Base-by-base conservation (phyloP, 2,888 invertebrate genomes). In the Clunio marinus region DNA sequence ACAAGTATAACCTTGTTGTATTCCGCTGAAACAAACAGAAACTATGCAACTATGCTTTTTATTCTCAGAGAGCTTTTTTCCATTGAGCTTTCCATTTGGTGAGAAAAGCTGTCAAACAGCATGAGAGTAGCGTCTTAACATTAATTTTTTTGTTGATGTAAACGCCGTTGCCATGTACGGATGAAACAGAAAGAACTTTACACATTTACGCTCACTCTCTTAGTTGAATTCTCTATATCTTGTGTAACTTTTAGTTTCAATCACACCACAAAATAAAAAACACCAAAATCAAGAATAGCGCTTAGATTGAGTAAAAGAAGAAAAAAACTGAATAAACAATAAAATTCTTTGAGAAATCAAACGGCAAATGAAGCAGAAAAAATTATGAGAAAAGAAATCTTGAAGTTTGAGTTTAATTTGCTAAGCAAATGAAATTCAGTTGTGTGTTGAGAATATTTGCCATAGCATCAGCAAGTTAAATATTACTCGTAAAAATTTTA, bases 301-400 rank as follows among this genome's bases (percentile, higher is more conserved):
- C 41, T 41, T 41, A 10, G n/a, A 10, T 4, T 32, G 32, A 32
- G 8, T 4, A 4, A 41, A 10, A 13, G 7, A 41, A 41, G 10
- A 41, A 41, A n/a, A 41, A 32, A 41, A 41, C 41, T 41, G 41
- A 41, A 41, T 41, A 41, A 41, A 41, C 41, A 41, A 41, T 41
- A 41, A 41, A 41, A 41, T 2, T 41, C 41, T 10, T 41, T 15
- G 41, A 41, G 41, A 41, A 32, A 32, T 5, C 41, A n/a, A 41
- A 41, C 41, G 15, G 41, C 41, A 41, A 41, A 41, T 41, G 32
- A 32, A 32, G 10, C 32, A 32, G 7, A 32, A 32, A 32, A 32
- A 8, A 10, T 32, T 32, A 32, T 32, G 32, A 10, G 10, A 32
- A 15, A 41, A 41, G 41, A 41, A 41, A 41, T 41, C 41, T 41